Conservation (phyloP, 2,797 vertebrate genomes). For the Clarias pachynema region DNA sequence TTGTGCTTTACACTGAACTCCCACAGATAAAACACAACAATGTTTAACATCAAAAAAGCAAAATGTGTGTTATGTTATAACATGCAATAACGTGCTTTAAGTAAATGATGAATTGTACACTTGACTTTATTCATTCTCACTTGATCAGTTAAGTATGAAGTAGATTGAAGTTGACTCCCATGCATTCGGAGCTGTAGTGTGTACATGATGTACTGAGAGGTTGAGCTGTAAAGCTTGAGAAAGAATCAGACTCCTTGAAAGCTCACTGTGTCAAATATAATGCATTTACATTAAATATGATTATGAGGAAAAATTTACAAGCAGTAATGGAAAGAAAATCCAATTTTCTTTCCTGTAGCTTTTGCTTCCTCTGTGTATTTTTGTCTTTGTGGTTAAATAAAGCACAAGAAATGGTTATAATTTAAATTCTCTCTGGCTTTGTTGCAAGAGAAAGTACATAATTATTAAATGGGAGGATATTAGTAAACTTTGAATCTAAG, state of each 20-base stretch:
- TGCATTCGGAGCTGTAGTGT: conserved; percentile 4
- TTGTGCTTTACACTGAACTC: conserved; percentile 18
- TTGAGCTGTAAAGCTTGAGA: background rate
- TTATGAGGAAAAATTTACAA: background rate
- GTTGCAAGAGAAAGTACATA: background rate
- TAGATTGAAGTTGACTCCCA: background rate
- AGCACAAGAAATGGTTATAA: background rate
- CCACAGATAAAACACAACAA: conserved; percentile 17
- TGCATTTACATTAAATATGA: background rate
- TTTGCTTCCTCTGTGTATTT: background rate
- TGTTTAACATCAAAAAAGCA: conserved; percentile 22
- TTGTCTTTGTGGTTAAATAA: background rate
- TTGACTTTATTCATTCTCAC: background rate
- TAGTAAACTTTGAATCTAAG: background rate
- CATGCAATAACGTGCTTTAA: background rate
- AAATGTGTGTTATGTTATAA: background rate
- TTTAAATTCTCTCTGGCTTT: background rate
- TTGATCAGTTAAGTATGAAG: background rate
- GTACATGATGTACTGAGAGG: background rate
- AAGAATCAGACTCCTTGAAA: background rate
- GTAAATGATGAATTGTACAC: conserved; percentile 13
- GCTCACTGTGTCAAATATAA: background rate
- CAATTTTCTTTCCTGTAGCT: background rate
- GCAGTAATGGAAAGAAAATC: background rate
- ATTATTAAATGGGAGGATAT: background rate